Conservation (phyloP, 2,113 vertebrate species). For the Penelope pileata region DNA sequence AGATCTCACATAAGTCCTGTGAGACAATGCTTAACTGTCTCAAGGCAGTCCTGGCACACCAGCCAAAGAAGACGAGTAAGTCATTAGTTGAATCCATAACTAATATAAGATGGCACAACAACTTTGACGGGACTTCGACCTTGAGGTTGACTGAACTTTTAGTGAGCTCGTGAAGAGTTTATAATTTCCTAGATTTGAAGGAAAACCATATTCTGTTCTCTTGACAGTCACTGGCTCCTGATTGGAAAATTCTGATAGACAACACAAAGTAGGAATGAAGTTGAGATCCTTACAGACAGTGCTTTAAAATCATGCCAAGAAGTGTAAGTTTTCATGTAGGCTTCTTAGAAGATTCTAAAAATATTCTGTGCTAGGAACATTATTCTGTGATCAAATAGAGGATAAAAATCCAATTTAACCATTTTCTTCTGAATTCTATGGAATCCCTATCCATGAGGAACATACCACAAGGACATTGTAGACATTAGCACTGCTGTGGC, state of each 20-base stretch:
- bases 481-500: accelerated
- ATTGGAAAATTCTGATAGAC: neutral
- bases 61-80: neutral
- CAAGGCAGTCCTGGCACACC: neutral
- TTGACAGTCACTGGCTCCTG: neutral
- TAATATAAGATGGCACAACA: neutral
- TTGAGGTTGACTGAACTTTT: neutral
- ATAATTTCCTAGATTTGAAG: neutral
- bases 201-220: neutral
- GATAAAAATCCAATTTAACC: neutral
- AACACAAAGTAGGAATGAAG: neutral
- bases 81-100: neutral
- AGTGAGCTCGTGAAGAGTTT: neutral
- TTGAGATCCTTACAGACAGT: neutral
- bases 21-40: neutral
- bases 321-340: neutral
- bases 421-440: neutral
- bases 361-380: neutral
- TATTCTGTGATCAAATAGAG: neutral
- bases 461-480: neutral
- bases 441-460: neutral
- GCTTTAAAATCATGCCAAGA: neutral
- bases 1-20: neutral
- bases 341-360: neutral
- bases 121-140: neutral